These are phyloP conservation scores for Eustalomyia histrio DNA, from an alignment of 2,888 invertebrate species.

Conservation along the genomic window DNA sequence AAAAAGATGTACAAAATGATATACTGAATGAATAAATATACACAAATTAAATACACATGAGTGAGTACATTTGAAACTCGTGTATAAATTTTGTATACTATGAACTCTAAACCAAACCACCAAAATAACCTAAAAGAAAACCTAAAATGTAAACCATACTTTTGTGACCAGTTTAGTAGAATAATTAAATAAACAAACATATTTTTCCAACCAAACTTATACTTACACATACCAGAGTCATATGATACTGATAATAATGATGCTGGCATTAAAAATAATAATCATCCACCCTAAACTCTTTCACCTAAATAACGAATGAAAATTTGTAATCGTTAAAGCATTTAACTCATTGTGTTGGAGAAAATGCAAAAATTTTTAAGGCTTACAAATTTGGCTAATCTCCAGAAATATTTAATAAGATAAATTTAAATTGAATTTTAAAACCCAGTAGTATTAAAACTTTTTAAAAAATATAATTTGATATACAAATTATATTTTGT, in stretches of 20 bases:
- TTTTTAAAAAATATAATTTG: not conserved
- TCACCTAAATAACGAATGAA: not conserved
- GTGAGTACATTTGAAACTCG: slow-evolving; percentile 42
- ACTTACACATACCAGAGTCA: not conserved
- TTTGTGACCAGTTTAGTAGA: slow-evolving; percentile 14
- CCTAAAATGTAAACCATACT: slow-evolving; percentile 3
- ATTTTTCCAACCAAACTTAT: slow-evolving; percentile 21
- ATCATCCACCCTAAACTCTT: not conserved
- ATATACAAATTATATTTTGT: not conserved
- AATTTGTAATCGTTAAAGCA: not conserved
- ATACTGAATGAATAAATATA: not conserved
- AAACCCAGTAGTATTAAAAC: slow-evolving; percentile 15
- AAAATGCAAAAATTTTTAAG: slow-evolving; percentile 29
- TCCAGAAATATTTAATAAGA: slow-evolving; percentile 27
- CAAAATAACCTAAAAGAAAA: not conserved
- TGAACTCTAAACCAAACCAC: not conserved
- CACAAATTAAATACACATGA: slow-evolving; percentile 57
- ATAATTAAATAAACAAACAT: slow-evolving; percentile 45
- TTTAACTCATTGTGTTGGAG: not conserved
- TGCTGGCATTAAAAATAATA: slow-evolving; percentile 31
- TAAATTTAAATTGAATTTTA: slow-evolving; percentile 44
- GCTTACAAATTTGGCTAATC: slow-evolving; percentile 53
- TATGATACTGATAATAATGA: slow-evolving; percentile 31
- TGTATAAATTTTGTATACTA: not conserved
- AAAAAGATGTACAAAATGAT: not conserved